These are phyloP conservation scores for Melanotaenia duboulayi DNA, from an alignment of 2,113 vertebrate species.

Conservation along the genomic window DNA sequence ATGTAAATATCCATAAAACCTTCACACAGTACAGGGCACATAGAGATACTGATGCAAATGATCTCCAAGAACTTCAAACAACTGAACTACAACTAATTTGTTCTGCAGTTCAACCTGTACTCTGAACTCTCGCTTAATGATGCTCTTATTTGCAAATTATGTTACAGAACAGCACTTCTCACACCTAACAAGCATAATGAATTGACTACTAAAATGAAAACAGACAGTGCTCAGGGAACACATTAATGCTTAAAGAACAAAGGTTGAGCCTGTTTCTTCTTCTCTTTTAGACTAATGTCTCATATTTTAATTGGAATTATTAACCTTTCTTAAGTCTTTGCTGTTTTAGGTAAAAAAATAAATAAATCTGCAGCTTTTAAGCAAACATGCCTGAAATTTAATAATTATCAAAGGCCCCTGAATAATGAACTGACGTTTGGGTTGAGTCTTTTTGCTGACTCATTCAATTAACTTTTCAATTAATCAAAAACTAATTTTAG, in stretches of 20 bases:
- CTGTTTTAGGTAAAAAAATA: background rate
- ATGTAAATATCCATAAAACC: slow-evolving; percentile 24
- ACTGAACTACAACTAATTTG: background rate
- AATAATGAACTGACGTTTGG: too few relatives aligned
- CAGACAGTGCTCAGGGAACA: too few relatives aligned
- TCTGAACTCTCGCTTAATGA: slow-evolving; percentile 18
- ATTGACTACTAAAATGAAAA: background rate
- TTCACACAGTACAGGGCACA: background rate
- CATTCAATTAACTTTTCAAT: too few relatives aligned
- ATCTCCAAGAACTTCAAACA: background rate
- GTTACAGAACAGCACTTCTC: slow-evolving; percentile 17
- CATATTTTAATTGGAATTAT: background rate
- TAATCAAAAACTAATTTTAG: too few relatives aligned
- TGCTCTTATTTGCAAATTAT: slow-evolving; percentile 38
- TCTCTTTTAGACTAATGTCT: background rate
- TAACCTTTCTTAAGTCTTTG: background rate
- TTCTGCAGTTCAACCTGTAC: background rate
- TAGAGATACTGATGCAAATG: slow-evolving; percentile 42
- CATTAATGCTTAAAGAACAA: too few relatives aligned
- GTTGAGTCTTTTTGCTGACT: too few relatives aligned
- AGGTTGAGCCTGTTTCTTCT: too few relatives aligned
- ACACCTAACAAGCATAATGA: background rate
- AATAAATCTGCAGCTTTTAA: background rate
- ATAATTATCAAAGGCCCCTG: background rate
- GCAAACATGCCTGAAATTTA: background rate